Evolutionary conservation across 2,113 vertebrate genomes (phyloP), one percentile per base, ranked within the genome.

Genomic region (Sprattus sprattus): DNA sequence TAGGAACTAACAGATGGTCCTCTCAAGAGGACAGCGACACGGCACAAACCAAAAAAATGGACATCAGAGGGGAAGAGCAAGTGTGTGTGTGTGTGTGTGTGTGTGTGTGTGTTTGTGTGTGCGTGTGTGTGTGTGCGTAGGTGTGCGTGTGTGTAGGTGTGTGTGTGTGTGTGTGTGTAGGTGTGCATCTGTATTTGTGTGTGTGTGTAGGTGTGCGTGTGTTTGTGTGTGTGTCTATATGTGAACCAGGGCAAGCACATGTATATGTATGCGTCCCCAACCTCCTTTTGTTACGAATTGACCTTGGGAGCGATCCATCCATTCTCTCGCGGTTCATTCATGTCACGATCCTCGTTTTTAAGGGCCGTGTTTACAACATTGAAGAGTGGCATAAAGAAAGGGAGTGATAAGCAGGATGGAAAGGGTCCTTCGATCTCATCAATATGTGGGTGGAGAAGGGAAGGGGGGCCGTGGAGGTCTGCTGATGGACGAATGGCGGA

Each of bases 1-100:
- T 92, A 92, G 89, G 90, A 94, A 89, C 85, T 89, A 94, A 92
- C 95, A 95, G 95, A 95, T 95, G 94, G 94, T 93, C 90, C 85
- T 86, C 91, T 93, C 91, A 86, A 92, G 92, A 94, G 93, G 92
- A 93, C 60, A 80, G 83, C n/a, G 28, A 45, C 32, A 82, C 49
- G 82, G 81, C 92, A 88, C 87, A 89, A 88, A 93, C 39, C 39
- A 88, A 64, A 90, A 94, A 91, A 94, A 91, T 92, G 92, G 91
- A 93, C 92, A 93, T 87, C 64, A 87, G 78, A 85, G 11, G 71
- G 71, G 11, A 11, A 44, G 67, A 2, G 25, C 0, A 28, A 0
- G 10, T n/a, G 60, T 64, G 60, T 71, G 87, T 86, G 82, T 83
- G 44, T 83, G 80, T 54, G 81, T 85, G 81, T 82, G 81, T 83